A percentile compares a stretch with the other conserved stretches of the same genome.
phyloP scores from a whole-genome alignment of 2,113 vertebrate genomes.

The Protobothrops flavoviridis region DNA sequence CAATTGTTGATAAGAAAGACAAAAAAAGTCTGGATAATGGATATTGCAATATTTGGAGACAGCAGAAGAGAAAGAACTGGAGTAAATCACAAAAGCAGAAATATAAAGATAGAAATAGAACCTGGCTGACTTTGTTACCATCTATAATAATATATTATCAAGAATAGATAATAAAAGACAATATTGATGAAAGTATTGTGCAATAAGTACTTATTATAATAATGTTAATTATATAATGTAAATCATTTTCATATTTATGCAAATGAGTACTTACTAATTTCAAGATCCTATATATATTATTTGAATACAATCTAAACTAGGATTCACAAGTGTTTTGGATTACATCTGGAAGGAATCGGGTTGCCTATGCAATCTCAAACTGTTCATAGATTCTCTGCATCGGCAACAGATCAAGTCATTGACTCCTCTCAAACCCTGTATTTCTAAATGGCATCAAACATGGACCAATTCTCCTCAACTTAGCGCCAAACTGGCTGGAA shows the following conservation, averaged over 20 bases:
- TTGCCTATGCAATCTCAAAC: background rate
- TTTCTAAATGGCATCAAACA: background rate
- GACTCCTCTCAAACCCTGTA: background rate
- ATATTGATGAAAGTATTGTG: background rate
- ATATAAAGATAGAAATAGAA: background rate
- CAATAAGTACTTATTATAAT: background rate
- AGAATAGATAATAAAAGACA: background rate
- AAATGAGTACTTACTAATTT: background rate
- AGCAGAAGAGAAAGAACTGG: background rate
- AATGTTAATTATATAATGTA: background rate
- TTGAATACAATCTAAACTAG: background rate
- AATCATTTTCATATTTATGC: background rate
- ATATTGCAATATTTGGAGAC: background rate
- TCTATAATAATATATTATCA: background rate
- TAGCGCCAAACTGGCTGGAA: background rate
- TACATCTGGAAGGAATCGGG: background rate
- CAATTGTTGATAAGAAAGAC: background rate
- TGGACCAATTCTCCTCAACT: background rate
- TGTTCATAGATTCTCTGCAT: background rate
- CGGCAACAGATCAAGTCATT: background rate
- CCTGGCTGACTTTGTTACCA: background rate
- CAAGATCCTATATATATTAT: background rate
- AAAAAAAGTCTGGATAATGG: background rate
- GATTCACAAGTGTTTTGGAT: background rate
- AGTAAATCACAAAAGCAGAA: background rate